Percentiles rank a stretch among this genome's conserved stretches.
phyloP scores from a whole-genome alignment of 2,888 invertebrate genomes.

The Luperina testacea region DNA sequence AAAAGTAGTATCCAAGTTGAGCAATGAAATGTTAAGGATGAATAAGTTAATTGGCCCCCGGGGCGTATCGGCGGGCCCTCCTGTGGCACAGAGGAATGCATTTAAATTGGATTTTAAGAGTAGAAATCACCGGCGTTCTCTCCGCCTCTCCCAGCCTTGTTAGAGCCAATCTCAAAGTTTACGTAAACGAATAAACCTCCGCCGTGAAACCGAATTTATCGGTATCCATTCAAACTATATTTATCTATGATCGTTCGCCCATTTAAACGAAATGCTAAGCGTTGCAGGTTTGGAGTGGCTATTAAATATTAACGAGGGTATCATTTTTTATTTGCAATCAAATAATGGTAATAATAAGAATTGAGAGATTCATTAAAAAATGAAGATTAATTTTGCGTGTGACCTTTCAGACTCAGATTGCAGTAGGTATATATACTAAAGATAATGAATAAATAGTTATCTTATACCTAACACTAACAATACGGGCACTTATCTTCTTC shows the following conservation, averaged over 20 bases:
- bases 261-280: constrained; percentile 59
- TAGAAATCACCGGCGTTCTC: constrained; percentile 88
- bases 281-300: constrained; percentile 44
- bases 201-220: constrained; percentile 84
- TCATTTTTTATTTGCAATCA: constrained; percentile 24
- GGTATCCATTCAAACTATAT: constrained; percentile 81
- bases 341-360: constrained; percentile 12
- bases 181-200: constrained; percentile 89
- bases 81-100: constrained; percentile 90
- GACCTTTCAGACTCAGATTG: neutral
- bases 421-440: neutral
- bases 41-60: constrained; percentile 90
- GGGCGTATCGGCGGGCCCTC: constrained; percentile 88
- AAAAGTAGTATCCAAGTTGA: constrained; percentile 84
- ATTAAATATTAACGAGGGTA: constrained; percentile 41
- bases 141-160: constrained; percentile 87
- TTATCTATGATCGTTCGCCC: constrained; percentile 56
- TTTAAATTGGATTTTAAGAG: constrained; percentile 91
- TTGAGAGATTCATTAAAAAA: neutral
- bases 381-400: neutral
- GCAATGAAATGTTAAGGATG: constrained; percentile 90
- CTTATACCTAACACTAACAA: neutral
- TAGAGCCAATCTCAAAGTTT: constrained; percentile 90
- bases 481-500: neutral
- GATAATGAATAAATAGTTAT: neutral